A percentile compares a stretch with the other conserved stretches of the same genome.
Evolutionary conservation across 2,113 vertebrate species (phyloP).

Genomic region (Notothenia coriiceps): DNA sequence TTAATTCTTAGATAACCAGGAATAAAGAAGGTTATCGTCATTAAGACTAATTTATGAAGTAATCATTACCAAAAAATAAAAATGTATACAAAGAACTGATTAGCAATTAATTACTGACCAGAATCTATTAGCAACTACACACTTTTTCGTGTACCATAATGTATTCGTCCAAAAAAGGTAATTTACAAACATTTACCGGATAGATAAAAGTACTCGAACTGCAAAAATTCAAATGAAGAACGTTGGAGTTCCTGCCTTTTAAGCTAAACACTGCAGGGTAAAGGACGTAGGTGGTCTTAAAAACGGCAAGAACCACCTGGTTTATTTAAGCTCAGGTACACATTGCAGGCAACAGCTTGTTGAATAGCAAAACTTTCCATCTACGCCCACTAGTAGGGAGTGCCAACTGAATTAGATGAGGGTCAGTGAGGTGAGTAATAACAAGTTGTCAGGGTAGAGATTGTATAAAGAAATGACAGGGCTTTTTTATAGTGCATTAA

Average conservation of each 20-base stretch:
- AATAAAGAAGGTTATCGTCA: not conserved
- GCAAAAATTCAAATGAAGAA: not conserved
- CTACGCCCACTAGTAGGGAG: slow-evolving; percentile 24
- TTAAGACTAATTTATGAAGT: not conserved
- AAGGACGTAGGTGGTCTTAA: not conserved
- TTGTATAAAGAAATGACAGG: slow-evolving; percentile 36
- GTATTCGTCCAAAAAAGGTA: not conserved
- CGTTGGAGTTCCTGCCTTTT: not conserved
- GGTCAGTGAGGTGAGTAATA: slow-evolving; percentile 6
- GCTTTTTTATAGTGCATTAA: not conserved
- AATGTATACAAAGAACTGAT: not conserved
- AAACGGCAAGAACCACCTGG: not conserved
- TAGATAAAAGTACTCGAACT: not conserved
- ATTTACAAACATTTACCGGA: not conserved
- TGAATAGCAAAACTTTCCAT: not conserved
- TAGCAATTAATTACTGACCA: not conserved
- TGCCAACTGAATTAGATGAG: slow-evolving; percentile 34
- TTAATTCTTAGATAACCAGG: not conserved
- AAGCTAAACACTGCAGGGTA: not conserved
- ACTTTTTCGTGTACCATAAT: not conserved
- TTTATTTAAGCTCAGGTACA: not conserved
- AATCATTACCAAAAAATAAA: not conserved
- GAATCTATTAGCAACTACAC: not conserved
- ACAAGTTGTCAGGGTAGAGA: slow-evolving; percentile 39
- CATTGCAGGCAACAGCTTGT: slow-evolving; percentile 26